Conservation (phyloP, 1,140 invertebrate genomes). For the Drosophila sp. region DNA sequence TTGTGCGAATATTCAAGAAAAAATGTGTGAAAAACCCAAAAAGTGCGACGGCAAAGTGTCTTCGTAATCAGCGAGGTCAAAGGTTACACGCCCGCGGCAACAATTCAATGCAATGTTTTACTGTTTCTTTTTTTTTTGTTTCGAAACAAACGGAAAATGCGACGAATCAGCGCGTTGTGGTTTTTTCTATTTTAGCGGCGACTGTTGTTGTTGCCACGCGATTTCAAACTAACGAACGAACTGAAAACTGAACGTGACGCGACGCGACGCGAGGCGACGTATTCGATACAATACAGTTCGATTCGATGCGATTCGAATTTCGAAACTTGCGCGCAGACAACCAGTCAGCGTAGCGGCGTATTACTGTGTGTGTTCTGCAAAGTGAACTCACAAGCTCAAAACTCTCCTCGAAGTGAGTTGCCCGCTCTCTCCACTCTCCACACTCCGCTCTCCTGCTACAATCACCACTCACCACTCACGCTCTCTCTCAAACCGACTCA, state of each 20-base stretch:
- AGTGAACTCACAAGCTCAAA: conserved; percentile 41
- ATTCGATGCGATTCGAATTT: conserved; percentile 27
- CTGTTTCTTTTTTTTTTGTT: conserved; percentile 15
- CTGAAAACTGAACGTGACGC: conserved; percentile 26
- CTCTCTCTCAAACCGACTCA: no score
- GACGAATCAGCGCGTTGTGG: conserved; percentile 28
- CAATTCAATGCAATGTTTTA: conserved; percentile 27
- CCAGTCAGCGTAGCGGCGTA: conserved; percentile 69
- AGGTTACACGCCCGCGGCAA: conserved; percentile 51
- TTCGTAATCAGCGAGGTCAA: conserved; percentile 47
- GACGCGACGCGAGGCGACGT: neutral
- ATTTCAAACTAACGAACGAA: conserved; percentile 34
- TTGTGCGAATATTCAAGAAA: conserved; percentile 15
- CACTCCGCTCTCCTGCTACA: conserved; percentile 11
- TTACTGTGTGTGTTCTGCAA: conserved; percentile 66
- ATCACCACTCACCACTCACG: neutral
- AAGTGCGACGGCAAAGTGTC: conserved; percentile 27
- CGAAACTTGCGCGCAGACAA: conserved; percentile 54
- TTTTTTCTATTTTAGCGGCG: neutral
- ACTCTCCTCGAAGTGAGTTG: conserved; percentile 12
- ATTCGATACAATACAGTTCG: conserved; percentile 18
- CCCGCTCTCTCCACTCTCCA: conserved; percentile 10
- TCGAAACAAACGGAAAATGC: conserved; percentile 40
- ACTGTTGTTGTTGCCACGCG: conserved; percentile 54
- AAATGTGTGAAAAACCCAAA: neutral